Base-by-base conservation (phyloP, 2,113 vertebrate species). In the Diadophis punctatus region DNA sequence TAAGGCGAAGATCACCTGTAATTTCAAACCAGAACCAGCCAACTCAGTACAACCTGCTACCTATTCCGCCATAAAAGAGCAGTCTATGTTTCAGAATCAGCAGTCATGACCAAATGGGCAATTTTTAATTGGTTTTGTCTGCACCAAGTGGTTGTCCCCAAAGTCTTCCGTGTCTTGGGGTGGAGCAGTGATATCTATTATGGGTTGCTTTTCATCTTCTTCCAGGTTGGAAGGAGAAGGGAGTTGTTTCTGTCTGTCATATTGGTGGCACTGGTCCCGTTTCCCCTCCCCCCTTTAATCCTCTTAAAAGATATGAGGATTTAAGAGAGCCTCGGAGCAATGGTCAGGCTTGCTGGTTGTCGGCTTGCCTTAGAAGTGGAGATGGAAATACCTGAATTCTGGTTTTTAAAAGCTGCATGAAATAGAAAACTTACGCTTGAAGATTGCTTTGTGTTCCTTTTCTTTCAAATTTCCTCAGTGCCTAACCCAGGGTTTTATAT, bases 371-470 rank as follows among this genome's bases (percentile, higher is more conserved):
- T 51, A 63, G 53, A 86, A 84, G 58, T n/a, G n/a, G 48, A 60
- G 88, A n/a, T 84, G 58, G 88, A 85, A 90, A 84, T 90, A 90
- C 34, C 25, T 90, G 88, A 89, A 86, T 80, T 86, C 23, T 52
- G 10, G n/a, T n/a, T 93, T 90, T 93, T 43, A 60, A 93, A 85
- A 60, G 51, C 11, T 30, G 53, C 74, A 90, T 84, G 86, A 93
- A 93, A 86, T 48, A 93, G n/a, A 86, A 89, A 85, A 51, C 39
- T 48, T 52, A 52, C 10, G 5, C 39, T 80, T 74, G 25, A 52
- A 46, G 34, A 88, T 80, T 48, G 85, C 89, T 56, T 56, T 10
- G 30, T 87, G 89, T 86, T 80, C 80, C 85, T 87, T 52, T 93
- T 87, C 85, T 86, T 90, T 90, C 55, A 90, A 27, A 74, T 51